Evolutionary conservation across 2,888 invertebrate species (phyloP).

Genomic region (Dicranocentrus wangi): DNA sequence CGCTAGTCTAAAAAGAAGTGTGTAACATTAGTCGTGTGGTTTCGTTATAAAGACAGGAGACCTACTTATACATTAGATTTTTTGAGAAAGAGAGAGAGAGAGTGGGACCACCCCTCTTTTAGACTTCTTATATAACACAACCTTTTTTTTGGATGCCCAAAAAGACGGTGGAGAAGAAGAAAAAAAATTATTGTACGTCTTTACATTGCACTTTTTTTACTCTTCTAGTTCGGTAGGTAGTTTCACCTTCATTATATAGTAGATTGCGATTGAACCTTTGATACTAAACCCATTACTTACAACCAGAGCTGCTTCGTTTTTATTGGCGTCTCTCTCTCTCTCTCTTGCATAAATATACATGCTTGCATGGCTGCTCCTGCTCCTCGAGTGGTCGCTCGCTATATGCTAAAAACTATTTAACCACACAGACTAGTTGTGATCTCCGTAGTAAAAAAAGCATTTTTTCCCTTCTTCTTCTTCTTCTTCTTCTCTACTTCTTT

Average conservation of each 20-base stretch:
- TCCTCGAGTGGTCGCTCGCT: constrained; percentile 3
- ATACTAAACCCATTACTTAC: constrained; percentile 64
- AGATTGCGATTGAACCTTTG: constrained; percentile 66
- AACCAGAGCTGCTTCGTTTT: constrained; percentile 58
- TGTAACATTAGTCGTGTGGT: too few species aligned
- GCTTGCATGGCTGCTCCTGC: constrained; percentile 21
- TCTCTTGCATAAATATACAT: constrained; percentile 48
- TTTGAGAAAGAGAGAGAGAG: neutral
- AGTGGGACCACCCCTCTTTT: too few species aligned
- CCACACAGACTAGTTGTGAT: constrained; percentile 38
- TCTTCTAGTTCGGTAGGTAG: constrained; percentile 49
- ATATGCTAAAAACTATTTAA: constrained; percentile 55
- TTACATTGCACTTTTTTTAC: constrained; percentile 41
- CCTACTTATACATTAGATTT: constrained; percentile 10
- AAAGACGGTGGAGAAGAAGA: too few species aligned
- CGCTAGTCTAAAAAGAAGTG: too few species aligned
- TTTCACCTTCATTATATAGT: constrained; percentile 65
- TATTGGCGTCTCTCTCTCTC: constrained; percentile 55
- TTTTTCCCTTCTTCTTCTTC: too few species aligned
- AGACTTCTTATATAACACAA: neutral
- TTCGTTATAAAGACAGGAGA: neutral
- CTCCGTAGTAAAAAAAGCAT: constrained; percentile 50
- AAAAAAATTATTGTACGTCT: constrained; percentile 33
- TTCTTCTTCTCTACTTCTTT: constrained; percentile 39
- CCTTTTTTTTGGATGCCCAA: constrained; percentile 3